Conservation (phyloP, 2,113 vertebrate species). For the Pyrgilauda ruficollis region DNA sequence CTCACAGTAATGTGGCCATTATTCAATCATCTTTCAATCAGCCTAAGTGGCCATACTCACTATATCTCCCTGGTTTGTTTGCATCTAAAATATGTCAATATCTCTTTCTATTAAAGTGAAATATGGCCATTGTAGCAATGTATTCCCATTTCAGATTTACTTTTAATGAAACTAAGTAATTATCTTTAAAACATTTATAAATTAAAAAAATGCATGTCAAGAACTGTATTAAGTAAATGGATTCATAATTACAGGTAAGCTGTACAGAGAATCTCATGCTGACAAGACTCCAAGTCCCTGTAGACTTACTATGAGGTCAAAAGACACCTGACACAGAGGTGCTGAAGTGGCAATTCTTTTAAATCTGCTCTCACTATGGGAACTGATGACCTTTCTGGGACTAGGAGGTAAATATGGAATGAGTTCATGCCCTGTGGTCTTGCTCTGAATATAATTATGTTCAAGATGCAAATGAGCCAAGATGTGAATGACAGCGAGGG, state of each 20-base stretch:
- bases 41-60: constrained; percentile 25
- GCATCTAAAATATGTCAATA: not conserved
- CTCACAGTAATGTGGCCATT: not conserved
- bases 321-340: not conserved
- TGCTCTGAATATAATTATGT: not conserved
- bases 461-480: not conserved
- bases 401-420: not conserved
- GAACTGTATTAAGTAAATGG: not conserved
- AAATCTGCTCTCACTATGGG: not conserved
- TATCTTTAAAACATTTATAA: constrained; percentile 13
- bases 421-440: not conserved
- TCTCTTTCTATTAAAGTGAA: constrained; percentile 3
- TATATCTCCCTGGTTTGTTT: constrained; percentile 26
- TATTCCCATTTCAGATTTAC: not conserved
- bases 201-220: not conserved
- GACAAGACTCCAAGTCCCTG: not conserved
- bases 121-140: not conserved
- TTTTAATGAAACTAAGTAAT: constrained; percentile 30
- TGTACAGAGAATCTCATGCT: not conserved
- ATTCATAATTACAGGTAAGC: constrained; percentile 10
- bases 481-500: not conserved
- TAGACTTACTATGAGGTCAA: not conserved
- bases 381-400: not conserved
- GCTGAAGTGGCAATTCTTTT: not conserved
- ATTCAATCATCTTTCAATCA: constrained; percentile 47